Evolutionary conservation across 2,113 vertebrate species (phyloP).

Genomic region (Serinus canaria): DNA sequence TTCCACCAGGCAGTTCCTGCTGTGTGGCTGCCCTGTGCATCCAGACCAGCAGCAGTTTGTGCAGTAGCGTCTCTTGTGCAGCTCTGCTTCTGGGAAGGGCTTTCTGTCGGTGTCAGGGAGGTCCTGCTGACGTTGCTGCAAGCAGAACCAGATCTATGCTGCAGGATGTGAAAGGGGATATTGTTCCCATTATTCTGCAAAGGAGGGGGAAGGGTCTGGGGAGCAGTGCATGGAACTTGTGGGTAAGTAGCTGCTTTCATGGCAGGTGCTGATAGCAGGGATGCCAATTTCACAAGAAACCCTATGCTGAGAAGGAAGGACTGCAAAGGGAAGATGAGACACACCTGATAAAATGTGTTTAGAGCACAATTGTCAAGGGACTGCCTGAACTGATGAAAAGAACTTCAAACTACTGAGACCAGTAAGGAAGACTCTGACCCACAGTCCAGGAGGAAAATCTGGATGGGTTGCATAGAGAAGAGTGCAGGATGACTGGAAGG

Average conservation of each 20-base stretch:
- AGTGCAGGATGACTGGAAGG: background rate
- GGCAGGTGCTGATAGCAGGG: background rate
- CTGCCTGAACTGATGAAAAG: background rate
- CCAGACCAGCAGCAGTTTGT: accelerated
- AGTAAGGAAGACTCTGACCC: background rate
- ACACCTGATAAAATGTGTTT: background rate
- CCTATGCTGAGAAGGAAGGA: background rate
- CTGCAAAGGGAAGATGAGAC: background rate
- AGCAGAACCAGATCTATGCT: background rate
- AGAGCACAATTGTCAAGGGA: background rate
- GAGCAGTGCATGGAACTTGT: background rate
- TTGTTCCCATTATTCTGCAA: background rate
- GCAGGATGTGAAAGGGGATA: background rate
- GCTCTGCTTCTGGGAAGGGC: background rate
- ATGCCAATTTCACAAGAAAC: background rate
- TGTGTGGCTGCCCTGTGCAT: background rate
- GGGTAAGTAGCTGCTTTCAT: background rate
- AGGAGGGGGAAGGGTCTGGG: background rate
- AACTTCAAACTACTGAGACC: background rate
- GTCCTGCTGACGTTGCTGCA: background rate
- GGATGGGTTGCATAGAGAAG: background rate
- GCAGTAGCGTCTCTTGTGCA: background rate
- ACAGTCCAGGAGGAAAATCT: background rate
- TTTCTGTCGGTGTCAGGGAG: background rate
- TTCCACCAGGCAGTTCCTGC: background rate